Evolutionary conservation across 2,113 vertebrate species (phyloP), one percentile per base, ranked within the genome.

Genomic region (Ahaetulla prasina): DNA sequence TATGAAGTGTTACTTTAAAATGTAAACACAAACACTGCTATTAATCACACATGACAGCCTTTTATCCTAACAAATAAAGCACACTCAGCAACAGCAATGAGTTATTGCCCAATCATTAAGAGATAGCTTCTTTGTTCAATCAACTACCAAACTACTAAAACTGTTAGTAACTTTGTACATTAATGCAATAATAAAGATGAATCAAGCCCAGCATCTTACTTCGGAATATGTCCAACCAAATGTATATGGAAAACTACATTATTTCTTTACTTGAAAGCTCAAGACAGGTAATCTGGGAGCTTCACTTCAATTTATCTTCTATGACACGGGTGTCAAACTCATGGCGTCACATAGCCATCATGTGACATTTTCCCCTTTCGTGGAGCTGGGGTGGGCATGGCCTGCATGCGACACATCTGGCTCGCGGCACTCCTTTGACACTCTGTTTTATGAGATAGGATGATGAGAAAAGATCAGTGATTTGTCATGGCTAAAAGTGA

Each of bases 51-150:
- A 27, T 92, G 39, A 6, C 52, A 89, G 88, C 8, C 45, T 84
- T 91, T 68, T 49, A 86, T 47, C 68, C 54, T 85, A 91, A 95
- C 92, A 94, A 89, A 94, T 93, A 95, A 93, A 94, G 63, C 74
- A 92, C 89, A 95, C 54, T 90, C 93, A 85, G 90, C 90, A 80
- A 55, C 47, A 74, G 52, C 87, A 92, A 53, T 35, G 86, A 95
- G 49, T 93, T 95, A 94, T 88, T 90, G 94, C 30, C 86, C 91
- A 92, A 57, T n/a, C 39, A 85, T 50, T 80, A 92, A 90, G 93
- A 45, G 85, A 7, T 88, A 92, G 91, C 45, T 85, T 93, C 85
- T 49, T 93, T 87, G 92, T 94, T 95, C 88, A 94, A 74, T 63
- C 49, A 68, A 94, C 27, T 74, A 54, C 4, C 35, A 74, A 14